Conservation (phyloP, 1,140 invertebrate species). For the Ips nitidus region DNA sequence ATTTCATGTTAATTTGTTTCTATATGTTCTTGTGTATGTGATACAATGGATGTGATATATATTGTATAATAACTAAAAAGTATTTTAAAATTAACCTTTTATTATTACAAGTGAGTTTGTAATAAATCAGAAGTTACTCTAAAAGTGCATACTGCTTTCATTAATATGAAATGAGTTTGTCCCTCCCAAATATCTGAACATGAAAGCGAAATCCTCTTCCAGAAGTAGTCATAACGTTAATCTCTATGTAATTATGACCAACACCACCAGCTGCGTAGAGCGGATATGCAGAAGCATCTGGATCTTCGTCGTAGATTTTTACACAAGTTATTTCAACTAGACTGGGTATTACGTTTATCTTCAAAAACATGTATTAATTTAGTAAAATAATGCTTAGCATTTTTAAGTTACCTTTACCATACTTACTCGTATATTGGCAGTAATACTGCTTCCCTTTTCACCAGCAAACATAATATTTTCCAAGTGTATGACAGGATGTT, state of each 20-base stretch:
- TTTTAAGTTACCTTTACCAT: not conserved
- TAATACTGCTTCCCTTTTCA: conserved; percentile 43
- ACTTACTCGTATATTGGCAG: conserved; percentile 44
- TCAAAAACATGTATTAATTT: conserved; percentile 29
- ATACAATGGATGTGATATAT: conserved; percentile 46
- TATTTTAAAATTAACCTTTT: conserved; percentile 42
- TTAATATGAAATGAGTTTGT: not conserved
- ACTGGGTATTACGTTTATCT: conserved; percentile 45
- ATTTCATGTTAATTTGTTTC: conserved; percentile 41
- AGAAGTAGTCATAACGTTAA: conserved; percentile 43
- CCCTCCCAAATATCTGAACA: conserved; percentile 44
- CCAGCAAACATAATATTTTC: conserved; percentile 47
- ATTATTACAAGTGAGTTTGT: conserved; percentile 38
- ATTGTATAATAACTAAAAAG: conserved; percentile 41
- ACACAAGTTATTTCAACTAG: conserved; percentile 45
- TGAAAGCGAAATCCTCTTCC: conserved; percentile 48
- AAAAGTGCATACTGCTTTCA: conserved; percentile 6
- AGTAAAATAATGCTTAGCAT: not conserved
- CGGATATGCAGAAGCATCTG: conserved; percentile 44
- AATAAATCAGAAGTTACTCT: conserved; percentile 36
- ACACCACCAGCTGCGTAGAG: conserved; percentile 43
- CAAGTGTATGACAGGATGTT: conserved; percentile 41
- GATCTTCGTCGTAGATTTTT: conserved; percentile 45
- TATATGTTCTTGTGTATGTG: conserved; percentile 45
- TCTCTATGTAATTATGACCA: conserved; percentile 46